Evolutionary conservation across 2,797 vertebrate species (phyloP).

Genomic region (Catostomus latipinnis): DNA sequence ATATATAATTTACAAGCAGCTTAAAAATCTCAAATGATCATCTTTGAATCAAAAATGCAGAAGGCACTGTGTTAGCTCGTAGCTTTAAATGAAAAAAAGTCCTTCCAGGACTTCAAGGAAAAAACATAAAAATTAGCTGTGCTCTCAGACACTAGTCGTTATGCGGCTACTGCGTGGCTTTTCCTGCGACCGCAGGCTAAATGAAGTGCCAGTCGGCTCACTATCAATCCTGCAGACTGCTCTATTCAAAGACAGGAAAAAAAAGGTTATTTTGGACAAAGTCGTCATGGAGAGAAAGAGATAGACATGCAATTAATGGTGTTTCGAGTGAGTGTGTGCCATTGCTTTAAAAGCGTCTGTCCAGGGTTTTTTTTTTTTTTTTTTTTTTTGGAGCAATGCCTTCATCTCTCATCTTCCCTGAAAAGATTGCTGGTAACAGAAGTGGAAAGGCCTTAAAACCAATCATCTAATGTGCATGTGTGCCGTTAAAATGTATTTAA

Average conservation of each 20-base stretch:
- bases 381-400: conserved; percentile 4
- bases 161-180: conserved; percentile 75
- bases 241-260: conserved; percentile 62
- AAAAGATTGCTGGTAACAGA: conserved; percentile 59
- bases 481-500: conserved; percentile 68
- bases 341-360: conserved; percentile 57
- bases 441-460: conserved; percentile 48
- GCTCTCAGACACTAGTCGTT: conserved; percentile 78
- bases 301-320: conserved; percentile 71
- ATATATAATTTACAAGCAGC: conserved; percentile 55
- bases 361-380: conserved; percentile 44
- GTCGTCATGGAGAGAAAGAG: conserved; percentile 52
- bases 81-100: conserved; percentile 64
- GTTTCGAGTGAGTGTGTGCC: conserved; percentile 48
- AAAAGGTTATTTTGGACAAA: conserved; percentile 63
- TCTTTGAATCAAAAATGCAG: conserved; percentile 1
- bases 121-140: conserved; percentile 73
- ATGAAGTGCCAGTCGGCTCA: conserved; percentile 66
- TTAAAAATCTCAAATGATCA: conserved; percentile 56
- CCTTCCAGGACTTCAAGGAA: conserved; percentile 14
- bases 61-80: conserved; percentile 18
- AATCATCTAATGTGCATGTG: conserved; percentile 65
- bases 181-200: conserved; percentile 71
- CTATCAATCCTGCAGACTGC: conserved; percentile 70
- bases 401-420: conserved; percentile 55